These are phyloP conservation scores for Eulemur macaco DNA, from an alignment of 2,113 vertebrate species.

Conservation along the genomic window DNA sequence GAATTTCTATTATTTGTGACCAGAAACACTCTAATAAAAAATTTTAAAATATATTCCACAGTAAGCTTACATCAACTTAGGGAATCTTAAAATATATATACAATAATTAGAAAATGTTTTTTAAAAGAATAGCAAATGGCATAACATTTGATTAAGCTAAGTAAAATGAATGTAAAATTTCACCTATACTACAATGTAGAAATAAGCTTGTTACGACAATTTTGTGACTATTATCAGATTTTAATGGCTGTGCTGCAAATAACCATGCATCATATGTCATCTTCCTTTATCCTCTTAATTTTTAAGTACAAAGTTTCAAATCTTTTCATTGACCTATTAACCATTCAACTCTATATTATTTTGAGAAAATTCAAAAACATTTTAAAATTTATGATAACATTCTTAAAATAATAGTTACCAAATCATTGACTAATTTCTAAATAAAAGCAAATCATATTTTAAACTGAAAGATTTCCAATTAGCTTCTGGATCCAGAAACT, in stretches of 20 bases:
- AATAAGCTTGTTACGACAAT: neutral
- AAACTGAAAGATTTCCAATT: neutral
- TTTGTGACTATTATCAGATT: neutral
- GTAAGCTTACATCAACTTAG: neutral
- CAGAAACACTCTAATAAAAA: neutral
- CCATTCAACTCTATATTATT: neutral
- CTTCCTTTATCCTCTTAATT: neutral
- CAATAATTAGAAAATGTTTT: neutral
- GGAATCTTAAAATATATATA: neutral
- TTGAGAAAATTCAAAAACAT: neutral
- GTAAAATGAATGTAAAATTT: neutral
- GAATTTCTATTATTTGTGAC: neutral
- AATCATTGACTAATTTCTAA: neutral
- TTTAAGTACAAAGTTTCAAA: neutral
- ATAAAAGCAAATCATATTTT: neutral
- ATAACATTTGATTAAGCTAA: neutral
- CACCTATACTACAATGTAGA: neutral
- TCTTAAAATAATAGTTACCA: neutral
- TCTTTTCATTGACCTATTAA: neutral
- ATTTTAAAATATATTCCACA: neutral
- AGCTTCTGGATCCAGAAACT: neutral
- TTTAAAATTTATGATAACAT: slow-evolving; percentile 20
- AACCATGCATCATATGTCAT: neutral
- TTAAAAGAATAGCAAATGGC: neutral
- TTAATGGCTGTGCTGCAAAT: neutral